Evolutionary conservation across 2,888 invertebrate species (phyloP).

Genomic region (Tipula helvola): DNA sequence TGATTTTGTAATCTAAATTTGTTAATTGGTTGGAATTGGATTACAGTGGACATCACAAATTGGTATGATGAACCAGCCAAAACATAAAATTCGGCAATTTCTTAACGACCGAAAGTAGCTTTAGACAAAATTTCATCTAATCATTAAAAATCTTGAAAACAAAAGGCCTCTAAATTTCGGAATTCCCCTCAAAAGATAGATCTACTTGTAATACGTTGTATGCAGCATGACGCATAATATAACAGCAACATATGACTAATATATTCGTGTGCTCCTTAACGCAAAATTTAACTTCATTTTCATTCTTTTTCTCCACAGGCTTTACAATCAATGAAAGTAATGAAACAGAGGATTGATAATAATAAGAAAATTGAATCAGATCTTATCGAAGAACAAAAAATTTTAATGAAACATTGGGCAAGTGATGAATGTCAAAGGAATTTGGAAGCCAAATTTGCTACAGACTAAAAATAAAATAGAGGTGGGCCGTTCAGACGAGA

Average conservation of each 20-base stretch:
- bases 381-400: conserved; percentile 29
- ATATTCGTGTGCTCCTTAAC: no score
- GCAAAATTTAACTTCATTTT: no score
- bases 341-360: neutral
- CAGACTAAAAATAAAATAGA: neutral
- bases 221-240: no score
- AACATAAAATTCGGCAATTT: neutral
- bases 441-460: conserved; percentile 20
- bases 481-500: neutral
- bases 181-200: no score
- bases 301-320: conserved; percentile 20
- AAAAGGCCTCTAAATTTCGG: no score
- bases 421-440: conserved; percentile 28
- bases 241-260: no score
- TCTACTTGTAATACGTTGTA: no score
- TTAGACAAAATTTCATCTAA: no score
- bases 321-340: conserved; percentile 24
- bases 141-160: no score
- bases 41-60: no score
- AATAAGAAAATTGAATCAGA: conserved; percentile 20
- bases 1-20: neutral
- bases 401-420: conserved; percentile 29
- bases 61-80: neutral
- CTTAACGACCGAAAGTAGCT: neutral
- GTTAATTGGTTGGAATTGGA: neutral